Evolutionary conservation across 2,113 vertebrate species (phyloP), one percentile per base, ranked within the genome.

Genomic region (Neolamprologus fasciatus): DNA sequence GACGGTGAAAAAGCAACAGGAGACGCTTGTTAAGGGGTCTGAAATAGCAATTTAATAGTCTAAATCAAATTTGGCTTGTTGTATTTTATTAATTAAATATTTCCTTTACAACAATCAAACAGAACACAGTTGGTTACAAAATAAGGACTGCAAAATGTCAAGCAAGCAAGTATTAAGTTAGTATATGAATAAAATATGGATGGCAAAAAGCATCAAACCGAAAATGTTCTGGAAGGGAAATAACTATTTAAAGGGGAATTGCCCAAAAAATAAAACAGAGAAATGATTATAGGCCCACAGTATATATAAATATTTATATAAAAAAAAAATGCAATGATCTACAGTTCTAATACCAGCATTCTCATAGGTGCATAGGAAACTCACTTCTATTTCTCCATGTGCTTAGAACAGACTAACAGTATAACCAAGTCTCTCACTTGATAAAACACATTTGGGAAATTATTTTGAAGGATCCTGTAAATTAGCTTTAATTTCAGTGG

Each of bases 61-160:
- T 45, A 82, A 45, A 37, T 6, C 33, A 71, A 73, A 23, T 35
- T 45, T n/a, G 51, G 17, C 13, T 47, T 68, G 35, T 17, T 90
- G 57, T 76, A 83, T 87, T 83, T 53, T 58, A 86, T 94, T 92
- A 93, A 95, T 94, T 94, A 90, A 94, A 94, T 91, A 91, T 81
- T 80, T 89, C 83, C 61, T 89, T 92, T 86, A 79, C 73, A 93
- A 79, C 76, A 91, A 80, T 83, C 81, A 90, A 76, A 89, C 19
- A 88, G 51, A 37, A 89, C 63, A 82, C 76, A 85, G 21, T 7
- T 33, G 23, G 51, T 33, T 89, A 87, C 81, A 66, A 79, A 86
- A 89, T 68, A 66, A 73, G 21, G 26, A 81, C 47, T 42, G 81
- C 13, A 87, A 87, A 85, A 85, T 61, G 19, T 86, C 50, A 86